Evolutionary conservation across 2,113 vertebrate species (phyloP), one percentile per base, ranked within the genome.

Genomic region (Benitochromis conjunctus): DNA sequence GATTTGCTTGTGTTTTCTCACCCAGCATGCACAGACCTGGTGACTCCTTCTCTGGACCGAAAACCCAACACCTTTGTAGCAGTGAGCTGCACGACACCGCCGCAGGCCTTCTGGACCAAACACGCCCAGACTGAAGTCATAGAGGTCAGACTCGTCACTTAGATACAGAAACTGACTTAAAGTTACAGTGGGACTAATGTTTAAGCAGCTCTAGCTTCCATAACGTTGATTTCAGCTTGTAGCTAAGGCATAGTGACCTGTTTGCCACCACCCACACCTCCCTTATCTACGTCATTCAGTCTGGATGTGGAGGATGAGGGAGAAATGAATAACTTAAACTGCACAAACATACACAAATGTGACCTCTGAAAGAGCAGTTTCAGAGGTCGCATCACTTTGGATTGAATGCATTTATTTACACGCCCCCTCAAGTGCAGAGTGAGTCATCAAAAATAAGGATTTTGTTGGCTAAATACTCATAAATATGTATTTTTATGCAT

Each of bases 81-180:
- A 69, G 98, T 99, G 95, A 99, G 98, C 89, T 98, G 98, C 86
- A 99, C 98, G 46, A 99, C 99, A 1, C 98, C 98, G 8, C 98
- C 98, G 26, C 98, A 99, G 96, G 98, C 97, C 3, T 99, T 99
- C 96, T 99, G 99, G 99, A 99, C 98, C 1, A 99, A 99, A 94
- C 98, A 99, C 29, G 97, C 98, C 5, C 99, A 99, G 96, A 99
- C 99, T 0, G 99, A 99, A 92, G 97, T 99, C 94, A 99, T 99
- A 36, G 99, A 99, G 98, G 99, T 99, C 90, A 96, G 97, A 81
- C 43, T 43, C 8, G 8, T 29, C 64, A 24, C 29, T 7, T 3
- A 6, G 5, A 16, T 21, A n/a, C 1, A 16, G 14, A 36, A 3
- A 26, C 13, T 2, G 13, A 21, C 54, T 13, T 38, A 54, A 64